phyloP scores from a whole-genome alignment of 2,797 vertebrate genomes.

The Muscicapa comitata region DNA sequence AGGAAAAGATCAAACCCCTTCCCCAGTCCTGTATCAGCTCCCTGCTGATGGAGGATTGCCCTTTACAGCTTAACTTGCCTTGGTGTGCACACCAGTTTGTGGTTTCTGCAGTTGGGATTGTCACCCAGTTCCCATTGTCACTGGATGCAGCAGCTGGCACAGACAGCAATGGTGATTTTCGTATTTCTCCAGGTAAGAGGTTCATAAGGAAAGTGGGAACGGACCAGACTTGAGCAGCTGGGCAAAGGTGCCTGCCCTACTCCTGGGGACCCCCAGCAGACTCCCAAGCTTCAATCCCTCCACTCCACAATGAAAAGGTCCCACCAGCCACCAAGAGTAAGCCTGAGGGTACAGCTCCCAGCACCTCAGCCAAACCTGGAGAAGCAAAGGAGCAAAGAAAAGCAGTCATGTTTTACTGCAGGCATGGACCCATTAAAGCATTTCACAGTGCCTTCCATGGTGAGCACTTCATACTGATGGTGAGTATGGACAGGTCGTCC shows the following conservation, averaged over 20 bases:
- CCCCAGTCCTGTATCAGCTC: neutral
- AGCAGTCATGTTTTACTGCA: neutral
- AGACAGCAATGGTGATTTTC: neutral
- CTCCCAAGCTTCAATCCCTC: neutral
- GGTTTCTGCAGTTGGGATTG: neutral
- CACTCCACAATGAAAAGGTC: neutral
- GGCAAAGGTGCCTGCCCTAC: neutral
- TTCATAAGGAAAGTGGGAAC: neutral
- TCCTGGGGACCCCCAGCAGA: neutral
- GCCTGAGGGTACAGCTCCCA: neutral
- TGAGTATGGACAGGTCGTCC: rapidly evolving
- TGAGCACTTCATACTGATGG: neutral
- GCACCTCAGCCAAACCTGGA: neutral
- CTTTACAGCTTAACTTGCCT: neutral
- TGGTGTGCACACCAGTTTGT: neutral
- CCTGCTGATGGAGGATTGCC: neutral
- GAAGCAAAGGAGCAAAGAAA: neutral
- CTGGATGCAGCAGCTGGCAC: neutral
- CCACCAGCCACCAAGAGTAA: neutral
- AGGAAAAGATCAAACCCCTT: neutral
- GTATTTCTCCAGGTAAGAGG: neutral
- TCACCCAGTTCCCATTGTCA: neutral
- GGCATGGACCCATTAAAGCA: neutral
- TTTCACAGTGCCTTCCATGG: neutral
- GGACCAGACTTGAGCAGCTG: neutral